Percentiles rank a stretch among this genome's conserved stretches.
These are phyloP conservation scores for Hypomesus transpacificus DNA, from an alignment of 2,113 vertebrate genomes.

Conservation along the genomic window DNA sequence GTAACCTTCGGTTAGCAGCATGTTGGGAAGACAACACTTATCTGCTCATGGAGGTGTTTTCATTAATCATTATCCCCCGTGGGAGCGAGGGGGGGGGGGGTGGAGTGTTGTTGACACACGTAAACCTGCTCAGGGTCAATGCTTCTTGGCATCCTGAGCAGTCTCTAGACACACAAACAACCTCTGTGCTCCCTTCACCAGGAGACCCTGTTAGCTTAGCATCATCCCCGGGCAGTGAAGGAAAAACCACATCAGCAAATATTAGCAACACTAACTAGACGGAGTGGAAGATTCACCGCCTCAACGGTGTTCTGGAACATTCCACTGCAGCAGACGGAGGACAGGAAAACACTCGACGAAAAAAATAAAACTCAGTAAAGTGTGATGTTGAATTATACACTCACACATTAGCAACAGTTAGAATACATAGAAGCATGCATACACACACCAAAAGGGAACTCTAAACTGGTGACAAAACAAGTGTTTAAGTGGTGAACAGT, in stretches of 20 bases:
- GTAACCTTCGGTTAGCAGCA: no score
- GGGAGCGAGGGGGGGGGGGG: neutral
- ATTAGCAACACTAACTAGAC: neutral
- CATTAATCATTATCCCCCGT: conserved; percentile 46
- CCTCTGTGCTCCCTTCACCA: neutral
- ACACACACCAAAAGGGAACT: neutral
- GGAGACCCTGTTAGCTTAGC: neutral
- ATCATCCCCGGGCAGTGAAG: neutral
- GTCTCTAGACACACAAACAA: neutral
- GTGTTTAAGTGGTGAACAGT: no score
- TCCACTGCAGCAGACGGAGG: no score
- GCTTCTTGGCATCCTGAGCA: conserved; percentile 5
- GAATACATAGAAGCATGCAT: neutral
- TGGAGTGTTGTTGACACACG: conserved; percentile 30
- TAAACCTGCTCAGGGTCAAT: conserved; percentile 33
- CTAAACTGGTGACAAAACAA: no score
- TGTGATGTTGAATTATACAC: neutral
- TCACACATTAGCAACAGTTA: neutral
- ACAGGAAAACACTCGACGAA: no score
- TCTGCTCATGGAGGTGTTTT: conserved; percentile 14
- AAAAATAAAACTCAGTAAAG: no score
- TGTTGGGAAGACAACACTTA: no score
- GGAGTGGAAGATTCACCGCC: neutral
- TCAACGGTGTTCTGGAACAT: no score
- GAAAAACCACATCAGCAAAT: neutral